phyloP scores from a whole-genome alignment of 1,140 invertebrate species.

The Zaprionus capensis region DNA sequence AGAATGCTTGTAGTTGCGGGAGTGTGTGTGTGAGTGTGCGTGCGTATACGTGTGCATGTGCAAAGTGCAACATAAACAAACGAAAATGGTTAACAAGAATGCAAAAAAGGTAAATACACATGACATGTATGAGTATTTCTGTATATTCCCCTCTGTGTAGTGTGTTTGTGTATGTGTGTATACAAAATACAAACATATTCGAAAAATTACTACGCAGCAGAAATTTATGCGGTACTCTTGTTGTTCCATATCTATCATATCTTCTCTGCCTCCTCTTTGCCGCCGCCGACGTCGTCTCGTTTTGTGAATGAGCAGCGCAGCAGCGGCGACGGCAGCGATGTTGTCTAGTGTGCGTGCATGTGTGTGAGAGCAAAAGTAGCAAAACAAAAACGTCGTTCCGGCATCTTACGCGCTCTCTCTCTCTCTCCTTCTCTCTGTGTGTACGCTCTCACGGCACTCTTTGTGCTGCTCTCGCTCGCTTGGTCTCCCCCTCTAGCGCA shows the following conservation, averaged over 20 bases:
- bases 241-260: slow-evolving; percentile 80
- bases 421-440: background rate
- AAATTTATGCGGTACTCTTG: slow-evolving; percentile 77
- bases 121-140: slow-evolving; percentile 12
- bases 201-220: slow-evolving; percentile 81
- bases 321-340: background rate
- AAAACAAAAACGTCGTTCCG: slow-evolving; percentile 55
- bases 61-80: slow-evolving; percentile 58
- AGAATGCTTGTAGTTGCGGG: slow-evolving; percentile 31
- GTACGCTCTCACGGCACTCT: slow-evolving; percentile 10
- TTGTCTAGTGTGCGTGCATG: slow-evolving; percentile 34
- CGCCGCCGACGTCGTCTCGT: slow-evolving; percentile 59
- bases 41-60: slow-evolving; percentile 35
- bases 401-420: slow-evolving; percentile 36
- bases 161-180: slow-evolving; percentile 20
- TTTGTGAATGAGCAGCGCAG: slow-evolving; percentile 73
- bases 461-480: slow-evolving; percentile 16
- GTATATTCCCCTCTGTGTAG: slow-evolving; percentile 1
- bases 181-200: slow-evolving; percentile 61
- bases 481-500: background rate
- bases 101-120: slow-evolving; percentile 55
- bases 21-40: slow-evolving; percentile 10
- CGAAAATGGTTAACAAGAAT: slow-evolving; percentile 49
- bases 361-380: slow-evolving; percentile 42
- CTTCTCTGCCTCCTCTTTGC: slow-evolving; percentile 54